phyloP scores from a whole-genome alignment of 2,888 invertebrate genomes.

The Spodoptera exigua region DNA sequence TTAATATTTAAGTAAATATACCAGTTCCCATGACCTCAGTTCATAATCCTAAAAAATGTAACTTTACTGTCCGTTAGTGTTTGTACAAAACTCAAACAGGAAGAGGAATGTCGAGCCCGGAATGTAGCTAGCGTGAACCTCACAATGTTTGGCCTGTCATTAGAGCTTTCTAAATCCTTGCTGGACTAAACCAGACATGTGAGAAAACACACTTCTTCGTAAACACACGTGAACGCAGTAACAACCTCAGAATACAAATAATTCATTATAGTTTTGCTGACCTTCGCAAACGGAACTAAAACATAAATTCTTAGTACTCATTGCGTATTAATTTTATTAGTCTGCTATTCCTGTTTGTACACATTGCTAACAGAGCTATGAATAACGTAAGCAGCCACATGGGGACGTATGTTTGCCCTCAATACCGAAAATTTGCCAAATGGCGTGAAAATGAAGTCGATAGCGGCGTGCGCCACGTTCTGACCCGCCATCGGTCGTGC shows the following conservation, averaged over 20 bases:
- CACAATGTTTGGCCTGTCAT: conserved; percentile 80
- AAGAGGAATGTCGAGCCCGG: conserved; percentile 76
- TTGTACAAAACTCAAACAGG: conserved; percentile 78
- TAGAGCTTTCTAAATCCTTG: conserved; percentile 82
- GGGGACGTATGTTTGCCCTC: conserved; percentile 8
- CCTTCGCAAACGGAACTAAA: conserved; percentile 32
- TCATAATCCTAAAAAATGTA: conserved; percentile 53
- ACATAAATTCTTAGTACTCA: conserved; percentile 9
- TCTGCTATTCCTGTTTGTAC: conserved; percentile 8
- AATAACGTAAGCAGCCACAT: conserved; percentile 15
- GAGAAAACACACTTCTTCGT: conserved; percentile 16
- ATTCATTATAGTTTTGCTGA: conserved; percentile 1
- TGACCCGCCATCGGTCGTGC: conserved; percentile 71
- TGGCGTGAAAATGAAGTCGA: conserved; percentile 76
- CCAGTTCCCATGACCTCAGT: conserved; percentile 34
- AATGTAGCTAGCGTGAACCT: conserved; percentile 76
- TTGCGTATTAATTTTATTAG: conserved; percentile 28
- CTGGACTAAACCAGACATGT: conserved; percentile 53
- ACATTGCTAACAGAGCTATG: conserved; percentile 9
- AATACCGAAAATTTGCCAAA: conserved; percentile 66
- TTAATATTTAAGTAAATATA: conserved; percentile 1
- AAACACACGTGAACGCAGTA: conserved; percentile 3
- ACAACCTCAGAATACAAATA: conserved; percentile 1
- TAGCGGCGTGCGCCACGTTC: conserved; percentile 68
- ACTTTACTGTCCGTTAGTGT: conserved; percentile 62